Percentiles rank a stretch among this genome's conserved stretches.
Conservation (phyloP, 2,113 vertebrate species). For the Gadus macrocephalus region DNA sequence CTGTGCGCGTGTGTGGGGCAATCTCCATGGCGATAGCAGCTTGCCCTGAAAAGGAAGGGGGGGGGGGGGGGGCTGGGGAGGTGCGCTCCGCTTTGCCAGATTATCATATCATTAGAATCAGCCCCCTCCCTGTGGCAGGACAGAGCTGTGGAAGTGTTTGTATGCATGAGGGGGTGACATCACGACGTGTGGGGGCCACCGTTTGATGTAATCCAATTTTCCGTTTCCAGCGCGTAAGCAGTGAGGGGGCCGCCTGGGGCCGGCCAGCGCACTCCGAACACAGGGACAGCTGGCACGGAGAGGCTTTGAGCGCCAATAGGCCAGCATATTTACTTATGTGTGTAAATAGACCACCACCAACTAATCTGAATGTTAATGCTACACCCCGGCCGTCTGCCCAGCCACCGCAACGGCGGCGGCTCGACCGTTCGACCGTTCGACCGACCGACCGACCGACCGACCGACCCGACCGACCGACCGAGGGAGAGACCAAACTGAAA, state of each 20-base stretch:
- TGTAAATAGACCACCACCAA: too few species aligned
- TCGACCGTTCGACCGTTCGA: too few species aligned
- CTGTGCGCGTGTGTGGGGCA: slow-evolving; percentile 3
- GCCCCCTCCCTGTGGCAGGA: slow-evolving; percentile 9
- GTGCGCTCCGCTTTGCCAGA: slow-evolving; percentile 38
- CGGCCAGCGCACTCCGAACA: neutral
- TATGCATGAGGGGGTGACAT: slow-evolving; percentile 40
- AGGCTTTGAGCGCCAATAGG: too few species aligned
- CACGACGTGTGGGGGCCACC: slow-evolving; percentile 46
- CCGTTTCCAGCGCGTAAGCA: slow-evolving; percentile 46
- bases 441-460: too few species aligned
- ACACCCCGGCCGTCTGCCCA: too few species aligned
- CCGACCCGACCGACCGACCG: too few species aligned
- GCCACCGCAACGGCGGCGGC: too few species aligned
- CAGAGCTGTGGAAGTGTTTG: slow-evolving; percentile 18
- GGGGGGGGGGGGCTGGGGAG: neutral
- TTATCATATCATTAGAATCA: slow-evolving; percentile 57
- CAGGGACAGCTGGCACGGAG: too few species aligned
- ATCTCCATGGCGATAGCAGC: slow-evolving; percentile 33
- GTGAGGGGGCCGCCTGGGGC: neutral
- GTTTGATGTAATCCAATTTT: slow-evolving; percentile 67
- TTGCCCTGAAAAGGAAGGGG: slow-evolving; percentile 32
- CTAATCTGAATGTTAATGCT: too few species aligned
- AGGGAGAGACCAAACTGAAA: too few species aligned
- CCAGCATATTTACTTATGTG: too few species aligned